A percentile compares a stretch with the other conserved stretches of the same genome.
Conservation (phyloP, 2,797 vertebrate genomes). For the Menidia menidia region DNA sequence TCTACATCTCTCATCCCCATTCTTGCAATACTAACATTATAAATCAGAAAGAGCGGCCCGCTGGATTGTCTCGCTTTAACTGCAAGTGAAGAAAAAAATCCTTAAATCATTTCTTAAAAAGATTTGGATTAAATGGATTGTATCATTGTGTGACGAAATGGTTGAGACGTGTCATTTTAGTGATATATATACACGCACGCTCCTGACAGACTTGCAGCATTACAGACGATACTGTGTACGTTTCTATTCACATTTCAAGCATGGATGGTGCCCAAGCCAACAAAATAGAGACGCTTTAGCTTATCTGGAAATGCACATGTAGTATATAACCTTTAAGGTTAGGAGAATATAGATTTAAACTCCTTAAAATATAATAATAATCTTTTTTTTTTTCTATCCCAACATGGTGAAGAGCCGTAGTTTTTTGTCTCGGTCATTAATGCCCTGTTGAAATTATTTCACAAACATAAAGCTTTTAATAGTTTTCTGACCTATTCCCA, state of each 20-base stretch:
- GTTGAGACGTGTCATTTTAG: slow-evolving; percentile 75
- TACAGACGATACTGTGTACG: slow-evolving; percentile 71
- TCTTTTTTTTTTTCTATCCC: neutral
- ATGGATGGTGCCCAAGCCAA: slow-evolving; percentile 57
- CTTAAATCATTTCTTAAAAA: slow-evolving; percentile 86
- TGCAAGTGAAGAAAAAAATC: slow-evolving; percentile 70
- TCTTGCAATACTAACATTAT: slow-evolving; percentile 80
- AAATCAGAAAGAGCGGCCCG: slow-evolving; percentile 79
- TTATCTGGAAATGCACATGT: slow-evolving; percentile 20
- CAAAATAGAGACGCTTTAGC: slow-evolving; percentile 29
- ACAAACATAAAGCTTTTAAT: slow-evolving; percentile 36
- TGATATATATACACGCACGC: slow-evolving; percentile 75
- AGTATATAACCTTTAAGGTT: slow-evolving; percentile 25
- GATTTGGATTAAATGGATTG: slow-evolving; percentile 86
- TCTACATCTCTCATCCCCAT: slow-evolving; percentile 82
- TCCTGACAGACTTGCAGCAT: slow-evolving; percentile 70
- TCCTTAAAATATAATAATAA: slow-evolving; percentile 33
- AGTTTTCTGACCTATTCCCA: slow-evolving; percentile 9
- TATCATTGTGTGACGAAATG: slow-evolving; percentile 85
- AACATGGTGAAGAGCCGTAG: slow-evolving; percentile 26
- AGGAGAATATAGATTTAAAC: slow-evolving; percentile 19
- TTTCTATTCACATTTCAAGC: slow-evolving; percentile 77
- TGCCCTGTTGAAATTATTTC: slow-evolving; percentile 45
- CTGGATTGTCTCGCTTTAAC: slow-evolving; percentile 76
- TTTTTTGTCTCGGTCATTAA: slow-evolving; percentile 43